Percentiles rank a stretch among this genome's conserved stretches.
phyloP scores from a whole-genome alignment of 2,113 vertebrate genomes.

The Dendrocopos noguchii region DNA sequence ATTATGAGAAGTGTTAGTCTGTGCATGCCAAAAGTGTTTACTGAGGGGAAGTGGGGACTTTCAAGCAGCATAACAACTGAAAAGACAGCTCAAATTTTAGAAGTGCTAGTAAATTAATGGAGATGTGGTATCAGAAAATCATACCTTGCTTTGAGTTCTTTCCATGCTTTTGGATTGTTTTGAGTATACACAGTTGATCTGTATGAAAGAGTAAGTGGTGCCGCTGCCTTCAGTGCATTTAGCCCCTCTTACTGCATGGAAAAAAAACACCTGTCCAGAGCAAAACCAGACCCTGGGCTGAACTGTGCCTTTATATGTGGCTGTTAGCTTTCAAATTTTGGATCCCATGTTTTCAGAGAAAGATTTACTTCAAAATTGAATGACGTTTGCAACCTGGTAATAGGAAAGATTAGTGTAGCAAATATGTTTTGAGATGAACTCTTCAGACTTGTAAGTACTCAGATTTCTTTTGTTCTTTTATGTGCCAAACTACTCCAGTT shows the following conservation, averaged over 20 bases:
- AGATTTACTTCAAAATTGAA: neutral
- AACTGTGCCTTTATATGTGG: neutral
- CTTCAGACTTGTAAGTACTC: neutral
- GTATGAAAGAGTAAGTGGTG: neutral
- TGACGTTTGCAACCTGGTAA: neutral
- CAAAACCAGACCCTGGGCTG: neutral
- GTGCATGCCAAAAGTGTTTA: neutral
- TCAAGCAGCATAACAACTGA: neutral
- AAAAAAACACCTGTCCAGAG: neutral
- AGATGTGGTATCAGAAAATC: neutral
- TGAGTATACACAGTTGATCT: neutral
- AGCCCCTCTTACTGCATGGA: neutral
- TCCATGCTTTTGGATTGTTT: neutral
- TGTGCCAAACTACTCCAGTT: slow-evolving; percentile 76
- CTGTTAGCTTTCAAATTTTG: neutral
- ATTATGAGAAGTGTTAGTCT: neutral
- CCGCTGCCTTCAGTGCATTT: neutral
- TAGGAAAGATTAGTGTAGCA: neutral
- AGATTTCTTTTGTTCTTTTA: neutral
- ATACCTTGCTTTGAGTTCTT: neutral
- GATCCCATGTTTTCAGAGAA: neutral
- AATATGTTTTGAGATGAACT: neutral
- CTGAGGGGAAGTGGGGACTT: neutral
- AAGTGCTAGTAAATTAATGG: neutral
- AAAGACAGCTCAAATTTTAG: neutral